Conservation (phyloP, 2,113 vertebrate species). For the Corythoichthys haematopterus region DNA sequence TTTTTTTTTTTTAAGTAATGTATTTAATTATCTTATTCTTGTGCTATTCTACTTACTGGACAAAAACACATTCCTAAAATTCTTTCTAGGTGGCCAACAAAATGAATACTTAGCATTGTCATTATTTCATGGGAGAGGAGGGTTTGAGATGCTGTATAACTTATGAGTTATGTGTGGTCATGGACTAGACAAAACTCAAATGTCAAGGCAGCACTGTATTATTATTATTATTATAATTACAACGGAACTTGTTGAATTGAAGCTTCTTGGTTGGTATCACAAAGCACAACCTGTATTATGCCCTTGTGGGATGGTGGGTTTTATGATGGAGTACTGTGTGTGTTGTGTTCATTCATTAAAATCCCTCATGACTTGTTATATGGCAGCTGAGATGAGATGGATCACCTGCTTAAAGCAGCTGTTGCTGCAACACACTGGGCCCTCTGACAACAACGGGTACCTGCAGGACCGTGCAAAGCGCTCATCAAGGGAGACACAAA, state of each 20-base stretch:
- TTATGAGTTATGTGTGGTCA: too few relatives aligned
- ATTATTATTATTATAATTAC: constrained; percentile 9
- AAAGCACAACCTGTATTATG: constrained; percentile 51
- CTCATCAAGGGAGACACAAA: constrained; percentile 35
- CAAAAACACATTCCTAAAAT: too few relatives aligned
- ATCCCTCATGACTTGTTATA: constrained; percentile 73
- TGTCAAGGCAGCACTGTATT: background rate
- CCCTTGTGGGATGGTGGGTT: constrained; percentile 58
- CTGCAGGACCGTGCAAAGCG: constrained; percentile 58
- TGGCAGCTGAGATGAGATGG: constrained; percentile 67
- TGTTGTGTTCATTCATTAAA: constrained; percentile 57
- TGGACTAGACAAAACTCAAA: too few relatives aligned
- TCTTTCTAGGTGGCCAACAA: too few relatives aligned
- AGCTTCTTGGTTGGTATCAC: constrained; percentile 19
- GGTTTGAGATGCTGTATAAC: too few relatives aligned
- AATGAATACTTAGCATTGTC: too few relatives aligned
- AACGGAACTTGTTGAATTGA: constrained; percentile 28
- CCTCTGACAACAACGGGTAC: constrained; percentile 62
- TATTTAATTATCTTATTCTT: too few relatives aligned
- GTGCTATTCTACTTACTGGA: too few relatives aligned
- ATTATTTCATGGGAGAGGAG: too few relatives aligned
- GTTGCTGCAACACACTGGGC: constrained; percentile 55
- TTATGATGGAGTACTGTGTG: constrained; percentile 57
- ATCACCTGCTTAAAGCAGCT: constrained; percentile 68
- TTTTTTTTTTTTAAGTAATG: too few relatives aligned